phyloP scores from a whole-genome alignment of 2,888 invertebrate species.

The Lepidocyrtinus sp. region DNA sequence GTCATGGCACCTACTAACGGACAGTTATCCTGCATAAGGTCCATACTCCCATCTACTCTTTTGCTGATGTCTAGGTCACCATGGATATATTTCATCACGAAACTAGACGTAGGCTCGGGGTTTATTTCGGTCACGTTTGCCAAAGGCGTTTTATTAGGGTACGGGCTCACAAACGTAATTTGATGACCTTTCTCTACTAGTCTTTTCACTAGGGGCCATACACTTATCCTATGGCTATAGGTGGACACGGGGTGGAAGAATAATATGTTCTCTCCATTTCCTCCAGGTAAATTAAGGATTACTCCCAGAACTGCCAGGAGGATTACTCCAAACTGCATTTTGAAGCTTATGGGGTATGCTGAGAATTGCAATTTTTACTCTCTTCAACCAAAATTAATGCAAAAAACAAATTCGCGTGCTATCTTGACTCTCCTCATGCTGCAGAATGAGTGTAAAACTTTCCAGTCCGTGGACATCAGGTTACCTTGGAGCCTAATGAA shows the following conservation, averaged over 20 bases:
- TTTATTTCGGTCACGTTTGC: conserved; percentile 54
- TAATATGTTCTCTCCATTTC: conserved; percentile 44
- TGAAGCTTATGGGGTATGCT: no score
- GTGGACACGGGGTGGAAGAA: conserved; percentile 50
- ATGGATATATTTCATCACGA: conserved; percentile 35
- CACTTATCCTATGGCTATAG: conserved; percentile 47
- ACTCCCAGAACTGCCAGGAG: no score
- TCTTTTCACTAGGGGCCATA: conserved; percentile 62
- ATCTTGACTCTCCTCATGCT: no score
- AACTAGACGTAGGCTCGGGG: conserved; percentile 45
- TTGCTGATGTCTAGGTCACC: conserved; percentile 43
- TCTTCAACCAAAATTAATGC: no score
- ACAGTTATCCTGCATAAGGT: conserved; percentile 23
- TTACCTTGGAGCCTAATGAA: no score
- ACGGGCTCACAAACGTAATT: conserved; percentile 58
- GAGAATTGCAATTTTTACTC: no score
- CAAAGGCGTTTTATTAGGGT: conserved; percentile 46
- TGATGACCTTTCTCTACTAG: conserved; percentile 60
- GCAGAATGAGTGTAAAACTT: no score
- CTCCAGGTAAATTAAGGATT: background rate
- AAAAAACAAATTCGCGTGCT: no score
- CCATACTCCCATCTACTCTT: conserved; percentile 36
- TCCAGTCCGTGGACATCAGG: no score
- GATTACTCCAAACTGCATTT: background rate
- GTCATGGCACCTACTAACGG: conserved; percentile 24